Evolutionary conservation across 2,888 invertebrate species (phyloP), one percentile per base, ranked within the genome.

Genomic region (Trichogramma dendrolimi): DNA sequence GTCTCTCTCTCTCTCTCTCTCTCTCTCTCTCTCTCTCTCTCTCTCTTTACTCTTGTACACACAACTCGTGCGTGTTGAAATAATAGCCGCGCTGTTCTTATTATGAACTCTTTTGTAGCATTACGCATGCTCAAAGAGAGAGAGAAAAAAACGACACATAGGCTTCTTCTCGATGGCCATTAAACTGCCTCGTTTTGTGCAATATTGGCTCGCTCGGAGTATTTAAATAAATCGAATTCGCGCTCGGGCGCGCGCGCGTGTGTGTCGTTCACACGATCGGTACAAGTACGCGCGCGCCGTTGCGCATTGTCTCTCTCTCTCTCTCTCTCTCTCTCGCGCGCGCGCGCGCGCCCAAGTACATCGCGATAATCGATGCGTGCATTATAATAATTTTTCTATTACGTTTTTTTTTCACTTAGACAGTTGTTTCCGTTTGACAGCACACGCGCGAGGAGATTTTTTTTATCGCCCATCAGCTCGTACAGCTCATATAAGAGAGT

Each of bases 51-150:
- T 39, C 11, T 7, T 8, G 46, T 38, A 43, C 10, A 2, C 2
- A 8, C 14, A 14, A 51, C 44, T 14, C 56, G 60, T 57, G 64
- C 71, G 73, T 78, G 77, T 78, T 75, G 75, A 77, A 78, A 78
- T 77, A 76, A 77, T 75, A 73, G 74, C 71, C 73, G 73, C 14
- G 14, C 72, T 75, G 72, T 73, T 73, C 72, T 76, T 74, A 74
- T 76, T 73, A 73, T 73, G 71, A 72, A 63, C 57, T 42, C 14
- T 14, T 14, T 14, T 14, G 14, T 14, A 14, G 14, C 14, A 14
- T 14, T 14, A 14, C 14, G 14, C 14, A 14, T 14, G 14, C 14
- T 14, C 14, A 14, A 14, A 14, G 14, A 14, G 14, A 14, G 14
- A 14, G 14, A 14, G 14, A 14, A 14, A 14, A 14, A 14, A 14